A percentile compares a stretch with the other conserved stretches of the same genome.
Evolutionary conservation across 2,888 invertebrate species (phyloP).

Genomic region (Temnothorax ravouxi): DNA sequence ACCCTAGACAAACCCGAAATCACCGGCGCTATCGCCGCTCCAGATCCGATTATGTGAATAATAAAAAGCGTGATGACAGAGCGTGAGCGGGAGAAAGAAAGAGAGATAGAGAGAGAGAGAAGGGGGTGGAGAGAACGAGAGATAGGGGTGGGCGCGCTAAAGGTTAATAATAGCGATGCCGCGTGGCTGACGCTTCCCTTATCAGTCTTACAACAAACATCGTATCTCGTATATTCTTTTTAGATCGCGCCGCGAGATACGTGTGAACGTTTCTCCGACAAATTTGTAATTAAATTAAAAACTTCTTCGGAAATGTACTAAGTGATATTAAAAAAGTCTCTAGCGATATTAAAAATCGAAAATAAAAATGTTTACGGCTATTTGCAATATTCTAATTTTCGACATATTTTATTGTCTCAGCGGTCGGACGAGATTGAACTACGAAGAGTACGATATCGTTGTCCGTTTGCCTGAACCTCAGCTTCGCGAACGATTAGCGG

Average conservation of each 20-base stretch:
- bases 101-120: neutral
- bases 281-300: conserved; percentile 12
- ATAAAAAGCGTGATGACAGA: conserved; percentile 76
- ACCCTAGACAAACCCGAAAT: conserved; percentile 85
- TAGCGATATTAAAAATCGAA: neutral
- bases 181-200: conserved; percentile 26
- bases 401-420: neutral
- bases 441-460: neutral
- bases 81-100: neutral
- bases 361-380: neutral
- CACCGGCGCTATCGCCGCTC: conserved; percentile 82
- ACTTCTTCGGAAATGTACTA: neutral
- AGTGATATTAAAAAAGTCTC: neutral
- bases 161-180: conserved; percentile 66
- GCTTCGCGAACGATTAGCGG: conserved; percentile 50
- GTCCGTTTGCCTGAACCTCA: neutral
- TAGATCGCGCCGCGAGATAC: neutral
- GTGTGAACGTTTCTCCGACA: neutral
- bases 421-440: neutral
- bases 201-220: conserved; percentile 45
- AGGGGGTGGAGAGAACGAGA: conserved; percentile 21
- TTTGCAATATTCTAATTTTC: neutral
- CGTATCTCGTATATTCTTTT: conserved; percentile 19
- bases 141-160: conserved; percentile 40
- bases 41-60: conserved; percentile 84